Conservation (phyloP, 2,113 vertebrate species). For the Anolis carolinensis region DNA sequence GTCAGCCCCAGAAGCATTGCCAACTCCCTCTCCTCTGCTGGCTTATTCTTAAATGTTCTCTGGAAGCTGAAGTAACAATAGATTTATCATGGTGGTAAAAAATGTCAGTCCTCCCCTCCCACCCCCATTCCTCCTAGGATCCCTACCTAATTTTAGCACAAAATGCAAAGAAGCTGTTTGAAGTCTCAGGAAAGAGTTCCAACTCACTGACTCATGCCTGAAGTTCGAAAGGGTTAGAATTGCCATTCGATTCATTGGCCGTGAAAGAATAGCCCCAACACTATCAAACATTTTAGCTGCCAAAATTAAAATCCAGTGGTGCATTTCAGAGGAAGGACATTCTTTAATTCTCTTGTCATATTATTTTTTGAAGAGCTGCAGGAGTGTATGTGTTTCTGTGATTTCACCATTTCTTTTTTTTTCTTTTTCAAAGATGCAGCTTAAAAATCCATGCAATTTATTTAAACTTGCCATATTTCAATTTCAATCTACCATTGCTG, state of each 20-base stretch:
- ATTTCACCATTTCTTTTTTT: background rate
- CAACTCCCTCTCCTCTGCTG: too few species aligned
- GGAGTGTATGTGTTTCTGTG: background rate
- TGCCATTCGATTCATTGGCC: constrained; percentile 33
- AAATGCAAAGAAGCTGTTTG: constrained; percentile 1
- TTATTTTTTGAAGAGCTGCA: constrained; percentile 25
- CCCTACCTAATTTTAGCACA: constrained; percentile 15
- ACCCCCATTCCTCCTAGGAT: constrained; percentile 1
- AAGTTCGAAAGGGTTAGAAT: constrained; percentile 23
- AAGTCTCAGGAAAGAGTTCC: constrained; percentile 23
- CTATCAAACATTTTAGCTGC: constrained; percentile 30
- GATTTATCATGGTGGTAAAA: constrained; percentile 17
- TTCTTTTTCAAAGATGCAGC: constrained; percentile 1
- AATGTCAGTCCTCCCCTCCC: background rate
- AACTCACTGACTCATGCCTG: constrained; percentile 27
- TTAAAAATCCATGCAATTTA: constrained; percentile 34
- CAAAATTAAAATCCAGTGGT: constrained; percentile 43
- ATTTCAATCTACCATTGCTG: constrained; percentile 39
- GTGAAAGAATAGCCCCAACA: constrained; percentile 41
- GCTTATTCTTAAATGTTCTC: background rate
- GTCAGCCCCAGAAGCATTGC: background rate
- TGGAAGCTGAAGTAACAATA: constrained; percentile 9
- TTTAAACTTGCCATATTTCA: constrained; percentile 40
- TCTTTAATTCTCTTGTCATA: constrained; percentile 28
- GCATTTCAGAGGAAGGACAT: background rate